Evolutionary conservation across 2,888 invertebrate species (phyloP).

Genomic region (Mesorhabditis belari): DNA sequence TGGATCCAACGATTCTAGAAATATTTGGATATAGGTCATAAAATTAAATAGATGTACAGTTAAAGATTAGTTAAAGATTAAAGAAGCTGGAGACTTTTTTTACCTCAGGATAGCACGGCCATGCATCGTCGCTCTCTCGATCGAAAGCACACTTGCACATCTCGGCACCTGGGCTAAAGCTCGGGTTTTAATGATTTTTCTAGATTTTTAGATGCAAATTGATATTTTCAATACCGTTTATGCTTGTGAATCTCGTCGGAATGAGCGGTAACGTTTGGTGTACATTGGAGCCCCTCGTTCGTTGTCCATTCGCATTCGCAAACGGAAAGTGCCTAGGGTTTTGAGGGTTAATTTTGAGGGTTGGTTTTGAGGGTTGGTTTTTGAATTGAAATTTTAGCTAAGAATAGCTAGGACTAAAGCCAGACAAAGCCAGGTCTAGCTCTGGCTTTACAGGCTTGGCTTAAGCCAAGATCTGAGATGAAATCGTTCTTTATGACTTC

Average conservation of each 20-base stretch:
- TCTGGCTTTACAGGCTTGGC: too few species aligned
- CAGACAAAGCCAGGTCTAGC: too few species aligned
- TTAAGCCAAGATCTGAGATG: too few species aligned
- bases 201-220: neutral
- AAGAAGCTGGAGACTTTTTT: neutral
- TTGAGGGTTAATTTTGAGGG: too few species aligned
- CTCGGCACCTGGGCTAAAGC: slow-evolving; percentile 8
- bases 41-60: too few species aligned
- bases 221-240: neutral
- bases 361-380: too few species aligned
- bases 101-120: slow-evolving; percentile 17
- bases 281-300: neutral
- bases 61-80: too few species aligned
- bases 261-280: neutral
- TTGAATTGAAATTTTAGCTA: too few species aligned
- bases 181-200: slow-evolving; percentile 2
- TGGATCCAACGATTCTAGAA: slow-evolving; percentile 7
- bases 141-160: slow-evolving; percentile 48
- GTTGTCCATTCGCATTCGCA: slow-evolving; percentile 23
- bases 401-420: too few species aligned
- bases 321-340: slow-evolving; percentile 15
- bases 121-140: slow-evolving; percentile 31
- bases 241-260: neutral
- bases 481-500: too few species aligned
- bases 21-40: too few species aligned